Evolutionary conservation across 2,888 invertebrate species (phyloP), one percentile per base, ranked within the genome.

Genomic region (Chalcosyrphus nemorum): DNA sequence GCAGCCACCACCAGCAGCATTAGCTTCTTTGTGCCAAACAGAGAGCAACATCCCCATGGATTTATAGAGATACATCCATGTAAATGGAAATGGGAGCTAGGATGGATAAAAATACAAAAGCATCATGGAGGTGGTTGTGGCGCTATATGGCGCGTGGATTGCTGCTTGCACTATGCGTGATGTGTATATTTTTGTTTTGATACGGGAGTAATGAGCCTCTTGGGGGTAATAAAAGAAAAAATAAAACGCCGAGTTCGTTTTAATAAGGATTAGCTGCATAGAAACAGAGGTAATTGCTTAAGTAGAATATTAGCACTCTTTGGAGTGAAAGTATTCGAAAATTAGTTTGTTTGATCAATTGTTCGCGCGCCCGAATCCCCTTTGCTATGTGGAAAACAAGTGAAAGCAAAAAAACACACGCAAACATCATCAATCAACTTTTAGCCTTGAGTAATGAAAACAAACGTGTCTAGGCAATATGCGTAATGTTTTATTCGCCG

Each of bases 141-240:
- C 75, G 84, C 78, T 84, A 71, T 75, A 75, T 84, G 84, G 84
- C 84, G 84, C 80, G 72, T 78, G 75, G 74, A 75, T 70, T 84
- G 63, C 74, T 84, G 63, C 74, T 84, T 74, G 68, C 63, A 57
- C 70, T 84, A 71, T 74, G 80, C 84, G 84, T 80, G 74, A 56
- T 84, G 35, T 80, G 74, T 63, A 13, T 80, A 63, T 57, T 65
- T 56, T 59, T 77, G 45, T 65, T 65, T 74, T 70, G 74, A 80
- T 84, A 57, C 29, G 80, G 52, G 63, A 80, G 70, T 84, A 75
- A 84, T 80, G 80, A 80, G 74, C 57, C 84, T 70, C 80, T 70
- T 45, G 80, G 57, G 84, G 57, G 68, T 61, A 75, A 84, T 80
- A 66, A 78, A 72, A 29, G 35, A 61, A 41, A 15, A 24, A 65